A percentile compares a stretch with the other conserved stretches of the same genome.
Conservation (phyloP, 2,888 invertebrate species). For the Camptogramma bilineatum region DNA sequence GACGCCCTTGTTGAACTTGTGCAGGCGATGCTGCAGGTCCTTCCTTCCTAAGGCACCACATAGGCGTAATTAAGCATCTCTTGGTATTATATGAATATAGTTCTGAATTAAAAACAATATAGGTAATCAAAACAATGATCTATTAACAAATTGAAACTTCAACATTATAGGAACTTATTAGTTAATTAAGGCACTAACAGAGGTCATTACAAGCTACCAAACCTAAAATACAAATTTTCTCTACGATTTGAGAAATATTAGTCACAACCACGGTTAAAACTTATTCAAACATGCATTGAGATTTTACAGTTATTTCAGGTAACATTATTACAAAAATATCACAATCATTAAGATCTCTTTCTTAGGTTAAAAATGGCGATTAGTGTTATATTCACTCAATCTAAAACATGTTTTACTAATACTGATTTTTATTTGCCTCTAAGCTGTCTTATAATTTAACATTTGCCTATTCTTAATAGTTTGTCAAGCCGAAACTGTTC, state of each 20-base stretch:
- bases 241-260: conserved; percentile 13
- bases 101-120: background rate
- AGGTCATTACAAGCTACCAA: conserved; percentile 14
- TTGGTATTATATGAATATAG: background rate
- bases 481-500: background rate
- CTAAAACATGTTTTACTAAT: conserved; percentile 2
- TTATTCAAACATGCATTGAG: conserved; percentile 18
- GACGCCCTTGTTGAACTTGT: no score
- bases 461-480: background rate
- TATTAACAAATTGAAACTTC: conserved; percentile 3
- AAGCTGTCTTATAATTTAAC: background rate
- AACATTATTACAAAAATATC: conserved; percentile 37
- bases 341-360: conserved; percentile 18
- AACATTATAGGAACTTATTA: conserved; percentile 12
- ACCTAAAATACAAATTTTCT: conserved; percentile 4
- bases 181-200: conserved; percentile 9
- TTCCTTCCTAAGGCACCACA: no score
- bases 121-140: background rate
- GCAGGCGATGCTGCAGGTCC: no score
- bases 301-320: conserved; percentile 27
- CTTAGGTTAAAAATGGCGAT: conserved; percentile 15
- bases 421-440: background rate
- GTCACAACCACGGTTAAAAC: conserved; percentile 24
- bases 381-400: conserved; percentile 11
- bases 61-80: no score